A percentile compares a stretch with the other conserved stretches of the same genome.
Evolutionary conservation across 1,140 invertebrate genomes (phyloP).

Genomic region (Musca vetustissima): DNA sequence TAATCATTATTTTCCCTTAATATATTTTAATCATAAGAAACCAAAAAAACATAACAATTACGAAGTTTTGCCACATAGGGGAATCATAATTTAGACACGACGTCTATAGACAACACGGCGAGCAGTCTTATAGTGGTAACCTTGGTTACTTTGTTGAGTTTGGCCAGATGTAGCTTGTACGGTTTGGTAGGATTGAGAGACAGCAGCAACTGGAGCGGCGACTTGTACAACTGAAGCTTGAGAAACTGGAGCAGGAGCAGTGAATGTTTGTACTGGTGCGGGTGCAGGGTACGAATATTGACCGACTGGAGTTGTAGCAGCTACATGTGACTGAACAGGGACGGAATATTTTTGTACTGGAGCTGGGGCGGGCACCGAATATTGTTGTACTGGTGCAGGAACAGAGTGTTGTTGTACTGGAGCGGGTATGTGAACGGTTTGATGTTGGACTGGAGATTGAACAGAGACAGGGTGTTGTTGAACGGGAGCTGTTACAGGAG

Average conservation of each 20-base stretch:
- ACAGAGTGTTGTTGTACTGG: not conserved
- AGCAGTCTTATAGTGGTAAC: slow-evolving; percentile 42
- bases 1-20: too few species aligned
- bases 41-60: too few species aligned
- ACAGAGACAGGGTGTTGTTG: not conserved
- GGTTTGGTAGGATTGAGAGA: slow-evolving; percentile 23
- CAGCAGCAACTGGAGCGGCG: not conserved
- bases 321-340: slow-evolving; percentile 16
- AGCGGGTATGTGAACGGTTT: too few species aligned
- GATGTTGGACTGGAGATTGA: slow-evolving; percentile 3
- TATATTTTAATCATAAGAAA: too few species aligned
- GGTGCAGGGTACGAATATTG: slow-evolving; percentile 15
- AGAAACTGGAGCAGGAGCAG: slow-evolving; percentile 1
- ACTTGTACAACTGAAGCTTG: too few species aligned
- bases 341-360: slow-evolving; percentile 23
- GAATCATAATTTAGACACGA: slow-evolving; percentile 37
- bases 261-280: not conserved
- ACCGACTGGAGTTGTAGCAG: not conserved
- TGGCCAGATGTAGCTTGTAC: not conserved
- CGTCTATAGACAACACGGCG: slow-evolving; percentile 44
- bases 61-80: too few species aligned
- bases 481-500: not conserved
- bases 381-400: slow-evolving; percentile 8
- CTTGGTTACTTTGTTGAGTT: slow-evolving; percentile 32
- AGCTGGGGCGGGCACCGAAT: not conserved